A percentile compares a stretch with the other conserved stretches of the same genome.
Evolutionary conservation across 2,113 vertebrate genomes (phyloP).

Genomic region (Ciconia maguari): DNA sequence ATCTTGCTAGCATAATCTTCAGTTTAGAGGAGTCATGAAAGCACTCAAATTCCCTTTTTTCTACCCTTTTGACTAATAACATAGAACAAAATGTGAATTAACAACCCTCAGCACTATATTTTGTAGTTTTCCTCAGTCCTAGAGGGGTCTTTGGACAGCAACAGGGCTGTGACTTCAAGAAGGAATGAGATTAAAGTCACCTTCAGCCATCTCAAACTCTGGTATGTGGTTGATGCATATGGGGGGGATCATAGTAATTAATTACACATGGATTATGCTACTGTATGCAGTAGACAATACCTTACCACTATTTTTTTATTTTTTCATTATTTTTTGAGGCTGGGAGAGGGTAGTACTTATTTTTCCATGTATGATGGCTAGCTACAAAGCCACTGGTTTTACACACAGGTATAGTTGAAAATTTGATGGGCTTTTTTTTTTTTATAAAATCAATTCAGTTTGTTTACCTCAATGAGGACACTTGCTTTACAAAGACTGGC

Average conservation of each 20-base stretch:
- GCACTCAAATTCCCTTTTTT: background rate
- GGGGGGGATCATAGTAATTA: background rate
- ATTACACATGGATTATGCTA: background rate
- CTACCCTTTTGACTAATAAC: background rate
- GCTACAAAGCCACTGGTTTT: background rate
- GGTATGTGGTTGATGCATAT: background rate
- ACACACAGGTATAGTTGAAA: background rate
- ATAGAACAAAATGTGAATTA: background rate
- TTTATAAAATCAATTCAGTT: background rate
- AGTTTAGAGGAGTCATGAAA: background rate
- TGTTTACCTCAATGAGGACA: background rate
- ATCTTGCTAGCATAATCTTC: background rate
- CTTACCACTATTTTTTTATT: background rate
- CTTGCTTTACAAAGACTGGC: background rate
- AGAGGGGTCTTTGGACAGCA: background rate
- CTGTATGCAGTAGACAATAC: background rate
- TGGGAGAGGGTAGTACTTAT: background rate
- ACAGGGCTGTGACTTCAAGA: background rate
- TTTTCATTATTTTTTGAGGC: background rate
- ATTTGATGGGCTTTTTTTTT: background rate
- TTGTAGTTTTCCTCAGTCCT: background rate
- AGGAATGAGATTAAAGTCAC: background rate
- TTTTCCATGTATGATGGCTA: background rate
- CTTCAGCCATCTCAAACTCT: background rate
- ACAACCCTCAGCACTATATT: background rate